Percentiles rank a stretch among this genome's conserved stretches.
These are phyloP conservation scores for Drosophila hydei DNA, from an alignment of 1,140 invertebrate species.

Conservation along the genomic window DNA sequence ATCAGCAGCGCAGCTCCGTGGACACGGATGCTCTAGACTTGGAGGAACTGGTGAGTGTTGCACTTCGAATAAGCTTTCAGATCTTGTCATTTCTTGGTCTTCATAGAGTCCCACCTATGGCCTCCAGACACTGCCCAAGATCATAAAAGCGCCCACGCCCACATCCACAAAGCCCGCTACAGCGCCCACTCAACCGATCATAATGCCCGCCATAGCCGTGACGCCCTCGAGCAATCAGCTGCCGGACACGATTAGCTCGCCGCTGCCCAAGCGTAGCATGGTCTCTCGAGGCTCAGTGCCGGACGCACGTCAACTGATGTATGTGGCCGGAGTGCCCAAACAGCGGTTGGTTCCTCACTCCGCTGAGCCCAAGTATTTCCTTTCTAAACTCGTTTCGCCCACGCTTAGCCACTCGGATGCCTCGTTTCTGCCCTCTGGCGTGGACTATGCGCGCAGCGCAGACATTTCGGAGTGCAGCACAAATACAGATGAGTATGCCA, in stretches of 20 bases:
- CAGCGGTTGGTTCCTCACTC: slow-evolving; percentile 46
- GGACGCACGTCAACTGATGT: slow-evolving; percentile 62
- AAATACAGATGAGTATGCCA: slow-evolving; percentile 94
- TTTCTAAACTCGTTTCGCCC: neutral
- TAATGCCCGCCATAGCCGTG: slow-evolving; percentile 58
- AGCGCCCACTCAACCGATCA: slow-evolving; percentile 28
- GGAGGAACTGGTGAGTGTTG: slow-evolving; percentile 87
- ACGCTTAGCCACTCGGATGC: slow-evolving; percentile 61
- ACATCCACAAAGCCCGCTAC: slow-evolving; percentile 37
- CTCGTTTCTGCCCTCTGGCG: slow-evolving; percentile 54
- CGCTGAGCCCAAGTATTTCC: no score
- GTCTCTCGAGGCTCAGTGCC: slow-evolving; percentile 60
- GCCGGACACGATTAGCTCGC: slow-evolving; percentile 39
- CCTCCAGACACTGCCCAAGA: slow-evolving; percentile 69
- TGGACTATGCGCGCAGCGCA: slow-evolving; percentile 86
- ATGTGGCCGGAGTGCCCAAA: slow-evolving; percentile 47
- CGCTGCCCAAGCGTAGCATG: slow-evolving; percentile 60
- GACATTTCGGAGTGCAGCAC: slow-evolving; percentile 93
- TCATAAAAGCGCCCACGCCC: slow-evolving; percentile 64
- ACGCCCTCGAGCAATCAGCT: slow-evolving; percentile 56
- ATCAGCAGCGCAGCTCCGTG: slow-evolving; percentile 92
- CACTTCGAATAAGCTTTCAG: neutral
- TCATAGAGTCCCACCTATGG: slow-evolving; percentile 75
- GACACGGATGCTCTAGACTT: slow-evolving; percentile 91
- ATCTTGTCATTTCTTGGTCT: neutral